Percentiles rank a stretch among this genome's conserved stretches.
Evolutionary conservation across 2,113 vertebrate species (phyloP).

Genomic region (cat (Felis catus)): DNA sequence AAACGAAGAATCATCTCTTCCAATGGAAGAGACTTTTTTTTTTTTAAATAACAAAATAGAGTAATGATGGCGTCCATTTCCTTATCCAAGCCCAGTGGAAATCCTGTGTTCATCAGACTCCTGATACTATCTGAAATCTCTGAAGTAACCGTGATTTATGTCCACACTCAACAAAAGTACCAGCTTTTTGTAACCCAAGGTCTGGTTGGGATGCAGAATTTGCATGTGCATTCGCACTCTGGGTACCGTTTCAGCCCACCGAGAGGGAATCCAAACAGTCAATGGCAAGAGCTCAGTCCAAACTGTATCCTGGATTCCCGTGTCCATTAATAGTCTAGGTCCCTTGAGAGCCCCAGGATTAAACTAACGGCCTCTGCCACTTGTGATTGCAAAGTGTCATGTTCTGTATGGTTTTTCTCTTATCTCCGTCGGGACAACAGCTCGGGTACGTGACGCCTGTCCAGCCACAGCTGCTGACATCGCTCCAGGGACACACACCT

Average conservation of each 20-base stretch:
- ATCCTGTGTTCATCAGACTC: background rate
- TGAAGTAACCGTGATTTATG: background rate
- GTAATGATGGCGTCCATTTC: background rate
- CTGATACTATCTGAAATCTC: background rate
- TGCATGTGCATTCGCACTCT: rapidly evolving
- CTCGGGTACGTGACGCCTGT: background rate
- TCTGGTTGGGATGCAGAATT: background rate
- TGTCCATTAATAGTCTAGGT: background rate
- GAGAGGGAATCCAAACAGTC: background rate
- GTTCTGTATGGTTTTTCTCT: background rate
- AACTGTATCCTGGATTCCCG: background rate
- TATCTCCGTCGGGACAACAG: background rate
- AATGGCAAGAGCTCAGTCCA: background rate
- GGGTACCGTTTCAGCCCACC: background rate
- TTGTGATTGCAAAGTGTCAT: background rate
- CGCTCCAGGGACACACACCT: background rate
- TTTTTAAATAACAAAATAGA: background rate
- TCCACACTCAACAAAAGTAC: background rate
- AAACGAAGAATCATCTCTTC: background rate
- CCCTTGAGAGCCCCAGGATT: background rate
- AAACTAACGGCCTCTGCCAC: background rate
- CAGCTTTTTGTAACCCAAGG: background rate
- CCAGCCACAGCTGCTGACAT: background rate
- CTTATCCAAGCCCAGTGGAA: background rate
- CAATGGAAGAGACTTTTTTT: background rate